Conservation (phyloP, 2,888 invertebrate genomes). For the Andrena camellia region DNA sequence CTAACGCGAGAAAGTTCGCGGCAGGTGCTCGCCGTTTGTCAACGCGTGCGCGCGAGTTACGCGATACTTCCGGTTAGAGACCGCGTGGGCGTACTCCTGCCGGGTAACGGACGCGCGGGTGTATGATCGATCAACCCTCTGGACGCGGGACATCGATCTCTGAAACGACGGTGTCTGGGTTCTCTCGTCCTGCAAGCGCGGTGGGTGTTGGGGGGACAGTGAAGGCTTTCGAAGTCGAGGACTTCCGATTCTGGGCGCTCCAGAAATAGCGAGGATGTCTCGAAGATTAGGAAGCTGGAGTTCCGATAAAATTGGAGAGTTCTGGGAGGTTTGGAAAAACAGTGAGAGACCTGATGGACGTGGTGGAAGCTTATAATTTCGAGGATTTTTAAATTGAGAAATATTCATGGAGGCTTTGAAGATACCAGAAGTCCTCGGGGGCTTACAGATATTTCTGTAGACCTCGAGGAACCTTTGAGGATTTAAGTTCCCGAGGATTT, state of each 20-base stretch:
- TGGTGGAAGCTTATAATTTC: no score
- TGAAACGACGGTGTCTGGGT: background rate
- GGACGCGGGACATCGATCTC: conserved; percentile 5
- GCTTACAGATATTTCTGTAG: no score
- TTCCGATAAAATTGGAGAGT: background rate
- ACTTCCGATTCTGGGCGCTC: background rate
- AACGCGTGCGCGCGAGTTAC: background rate
- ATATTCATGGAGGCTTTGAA: no score
- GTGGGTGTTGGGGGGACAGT: background rate
- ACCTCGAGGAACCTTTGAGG: no score
- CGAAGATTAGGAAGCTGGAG: background rate
- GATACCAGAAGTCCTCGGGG: no score
- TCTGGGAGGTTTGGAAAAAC: background rate
- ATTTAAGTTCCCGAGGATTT: no score
- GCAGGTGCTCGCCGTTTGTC: background rate
- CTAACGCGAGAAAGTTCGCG: conserved; percentile 4
- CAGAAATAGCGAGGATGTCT: background rate
- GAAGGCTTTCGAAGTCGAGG: background rate
- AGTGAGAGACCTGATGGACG: no score
- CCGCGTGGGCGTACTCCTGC: conserved; percentile 10
- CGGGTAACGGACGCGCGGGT: conserved; percentile 7
- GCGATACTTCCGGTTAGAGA: conserved; percentile 5
- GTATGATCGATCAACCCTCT: conserved; percentile 16
- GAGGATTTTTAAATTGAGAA: no score
- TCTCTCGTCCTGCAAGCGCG: background rate